Evolutionary conservation across 2,888 invertebrate genomes (phyloP).

Genomic region (Hirtodrosophila confusa): DNA sequence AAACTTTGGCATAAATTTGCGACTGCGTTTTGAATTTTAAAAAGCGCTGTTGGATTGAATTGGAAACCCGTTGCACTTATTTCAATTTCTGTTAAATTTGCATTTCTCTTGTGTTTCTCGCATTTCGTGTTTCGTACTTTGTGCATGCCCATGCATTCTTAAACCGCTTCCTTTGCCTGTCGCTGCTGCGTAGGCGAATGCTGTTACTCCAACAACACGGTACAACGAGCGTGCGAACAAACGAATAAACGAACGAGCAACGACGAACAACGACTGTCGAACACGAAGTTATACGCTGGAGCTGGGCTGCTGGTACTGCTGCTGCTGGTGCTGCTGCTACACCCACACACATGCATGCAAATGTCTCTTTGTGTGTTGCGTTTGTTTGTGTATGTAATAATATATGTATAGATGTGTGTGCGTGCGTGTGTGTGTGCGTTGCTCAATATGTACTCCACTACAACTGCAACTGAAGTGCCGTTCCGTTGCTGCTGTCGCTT

Average conservation of each 20-base stretch:
- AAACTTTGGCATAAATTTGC: constrained; percentile 48
- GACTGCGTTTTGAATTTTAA: constrained; percentile 49
- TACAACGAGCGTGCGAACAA: constrained; percentile 29
- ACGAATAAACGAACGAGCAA: constrained; percentile 34
- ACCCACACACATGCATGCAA: constrained; percentile 66
- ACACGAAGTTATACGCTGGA: constrained; percentile 57
- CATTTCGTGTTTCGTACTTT: constrained; percentile 42
- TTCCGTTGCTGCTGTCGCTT: constrained; percentile 49
- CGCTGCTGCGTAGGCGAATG: constrained; percentile 72
- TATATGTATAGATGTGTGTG: constrained; percentile 8
- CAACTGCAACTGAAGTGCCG: constrained; percentile 62
- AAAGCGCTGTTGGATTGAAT: constrained; percentile 30
- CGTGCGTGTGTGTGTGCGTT: constrained; percentile 22
- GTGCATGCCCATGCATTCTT: constrained; percentile 64
- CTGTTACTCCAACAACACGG: constrained; percentile 55
- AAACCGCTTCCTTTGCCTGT: constrained; percentile 60
- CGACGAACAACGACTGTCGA: constrained; percentile 48
- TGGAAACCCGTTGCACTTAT: constrained; percentile 54
- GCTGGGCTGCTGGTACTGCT: constrained; percentile 52
- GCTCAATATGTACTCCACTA: constrained; percentile 45
- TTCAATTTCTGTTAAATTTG: constrained; percentile 54
- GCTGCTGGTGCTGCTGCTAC: constrained; percentile 49
- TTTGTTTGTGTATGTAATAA: constrained; percentile 30
- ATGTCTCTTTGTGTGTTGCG: constrained; percentile 45
- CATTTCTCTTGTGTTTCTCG: constrained; percentile 51